phyloP scores from a whole-genome alignment of 2,888 invertebrate species.

The Luperina nickerlii region DNA sequence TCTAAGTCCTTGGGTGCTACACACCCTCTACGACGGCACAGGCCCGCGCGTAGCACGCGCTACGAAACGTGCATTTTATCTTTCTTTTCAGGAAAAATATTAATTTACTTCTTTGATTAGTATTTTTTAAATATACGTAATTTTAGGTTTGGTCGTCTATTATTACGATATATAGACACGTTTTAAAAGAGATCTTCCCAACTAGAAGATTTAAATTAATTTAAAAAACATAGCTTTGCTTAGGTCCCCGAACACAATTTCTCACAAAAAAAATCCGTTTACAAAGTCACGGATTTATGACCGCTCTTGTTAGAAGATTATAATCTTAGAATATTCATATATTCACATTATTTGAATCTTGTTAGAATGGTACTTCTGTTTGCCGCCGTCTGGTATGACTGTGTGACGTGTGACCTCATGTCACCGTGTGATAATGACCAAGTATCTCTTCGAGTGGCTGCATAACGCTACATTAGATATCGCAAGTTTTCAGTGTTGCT shows the following conservation, averaged over 20 bases:
- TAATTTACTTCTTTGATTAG: neutral
- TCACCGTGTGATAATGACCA: conserved; percentile 2
- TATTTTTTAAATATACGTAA: no score
- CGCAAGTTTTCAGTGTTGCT: neutral
- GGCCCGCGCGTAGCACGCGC: neutral
- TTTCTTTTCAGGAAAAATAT: neutral
- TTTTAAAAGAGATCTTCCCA: neutral
- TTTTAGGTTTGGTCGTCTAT: neutral
- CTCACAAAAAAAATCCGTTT: neutral
- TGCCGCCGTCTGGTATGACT: neutral
- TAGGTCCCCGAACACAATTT: no score
- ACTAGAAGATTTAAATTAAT: neutral
- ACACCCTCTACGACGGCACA: neutral
- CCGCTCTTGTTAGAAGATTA: neutral
- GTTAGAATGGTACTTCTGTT: conserved; percentile 16
- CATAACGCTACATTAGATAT: neutral
- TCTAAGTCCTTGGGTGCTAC: neutral
- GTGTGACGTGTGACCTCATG: conserved; percentile 9
- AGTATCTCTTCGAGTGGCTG: neutral
- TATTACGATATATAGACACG: neutral
- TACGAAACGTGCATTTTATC: neutral
- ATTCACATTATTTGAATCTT: neutral
- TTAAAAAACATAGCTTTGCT: neutral
- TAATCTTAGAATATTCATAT: neutral
- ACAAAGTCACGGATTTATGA: no score